Base-by-base conservation (phyloP, 2,797 vertebrate species). In the Anomalospiza imberbis region DNA sequence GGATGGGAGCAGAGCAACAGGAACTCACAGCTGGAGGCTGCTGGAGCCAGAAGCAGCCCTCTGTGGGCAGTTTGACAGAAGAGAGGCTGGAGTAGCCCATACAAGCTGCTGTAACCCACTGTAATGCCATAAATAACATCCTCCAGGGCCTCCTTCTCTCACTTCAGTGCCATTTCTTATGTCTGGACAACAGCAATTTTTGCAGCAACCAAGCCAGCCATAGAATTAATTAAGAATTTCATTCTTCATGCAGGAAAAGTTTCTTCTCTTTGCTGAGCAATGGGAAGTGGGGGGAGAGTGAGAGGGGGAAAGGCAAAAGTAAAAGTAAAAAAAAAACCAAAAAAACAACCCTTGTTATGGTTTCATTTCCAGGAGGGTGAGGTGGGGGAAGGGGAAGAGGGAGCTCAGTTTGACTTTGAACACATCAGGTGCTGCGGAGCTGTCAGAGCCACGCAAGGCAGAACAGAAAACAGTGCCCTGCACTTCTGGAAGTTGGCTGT, bases 401-500 rank as follows among this genome's bases (percentile, higher is more conserved):
- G 80, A 91, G 82, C 72, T 75, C 58, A 82, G 53, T 47, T 36
- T 58, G 77, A 77, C 92, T 94, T 91, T 94, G 93, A 95, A 89
- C 90, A 90, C 90, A 66, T 93, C 91, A 85, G 91, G 93, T 89
- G 88, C 93, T 32, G 79, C 1, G 0, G 72, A 94, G 92, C 57
- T 11, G n/a, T 25, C 85, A 70, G 76, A 63, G 89, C 70, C 63
- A 0, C 7, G 47, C 77, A 19, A 90, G 89, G 89, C 82, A 66
- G 91, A 83, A 86, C 7, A 8, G 68, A 74, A 94, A 96, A 81
- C 76, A 91, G 75, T 17, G 88, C 71, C 90, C 82, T 29, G 88
- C 61, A 78, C 85, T 95, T 97, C 78, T 85, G 95, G 94, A 96
- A 97, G 91, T 96, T 96, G 95, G 87, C 92, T 0, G 7, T 90